These are phyloP conservation scores for Zeus faber DNA, from an alignment of 2,113 vertebrate species.

Conservation along the genomic window DNA sequence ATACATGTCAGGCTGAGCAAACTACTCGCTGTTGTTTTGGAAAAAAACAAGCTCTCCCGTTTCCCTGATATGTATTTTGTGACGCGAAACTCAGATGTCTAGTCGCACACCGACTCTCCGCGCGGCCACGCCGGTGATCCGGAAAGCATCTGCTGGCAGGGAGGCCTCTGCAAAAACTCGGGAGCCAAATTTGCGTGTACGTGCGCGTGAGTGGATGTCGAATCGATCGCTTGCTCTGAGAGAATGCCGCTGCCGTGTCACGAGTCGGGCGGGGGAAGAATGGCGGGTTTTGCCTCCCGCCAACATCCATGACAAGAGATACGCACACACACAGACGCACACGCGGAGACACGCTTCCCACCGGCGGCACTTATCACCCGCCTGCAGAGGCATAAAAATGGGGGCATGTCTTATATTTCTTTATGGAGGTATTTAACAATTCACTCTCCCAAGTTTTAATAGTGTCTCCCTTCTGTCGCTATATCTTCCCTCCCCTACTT, in stretches of 20 bases:
- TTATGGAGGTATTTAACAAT: conserved; percentile 80
- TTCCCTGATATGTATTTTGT: too few relatives aligned
- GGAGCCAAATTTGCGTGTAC: too few relatives aligned
- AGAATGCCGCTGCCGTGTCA: too few relatives aligned
- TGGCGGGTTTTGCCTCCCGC: neutral
- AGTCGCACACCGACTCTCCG: too few relatives aligned
- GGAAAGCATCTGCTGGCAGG: too few relatives aligned
- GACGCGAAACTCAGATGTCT: too few relatives aligned
- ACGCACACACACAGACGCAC: conserved; percentile 1
- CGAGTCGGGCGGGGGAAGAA: neutral
- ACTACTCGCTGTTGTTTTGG: too few relatives aligned
- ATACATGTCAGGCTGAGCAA: too few relatives aligned
- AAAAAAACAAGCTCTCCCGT: too few relatives aligned
- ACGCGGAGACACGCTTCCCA: conserved; percentile 26
- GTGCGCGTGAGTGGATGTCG: conserved; percentile 1
- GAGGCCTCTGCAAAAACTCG: too few relatives aligned
- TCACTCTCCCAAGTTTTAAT: conserved; percentile 76
- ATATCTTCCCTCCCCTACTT: conserved; percentile 33
- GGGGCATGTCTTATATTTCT: conserved; percentile 75
- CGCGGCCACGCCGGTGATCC: too few relatives aligned
- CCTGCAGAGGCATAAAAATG: conserved; percentile 74
- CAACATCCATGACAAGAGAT: conserved; percentile 10
- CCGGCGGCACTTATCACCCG: conserved; percentile 72
- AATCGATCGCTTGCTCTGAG: too few relatives aligned
- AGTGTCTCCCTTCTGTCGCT: conserved; percentile 62